These are phyloP conservation scores for Meghimatium bilineatum DNA, from an alignment of 2,888 invertebrate genomes.

Conservation along the genomic window DNA sequence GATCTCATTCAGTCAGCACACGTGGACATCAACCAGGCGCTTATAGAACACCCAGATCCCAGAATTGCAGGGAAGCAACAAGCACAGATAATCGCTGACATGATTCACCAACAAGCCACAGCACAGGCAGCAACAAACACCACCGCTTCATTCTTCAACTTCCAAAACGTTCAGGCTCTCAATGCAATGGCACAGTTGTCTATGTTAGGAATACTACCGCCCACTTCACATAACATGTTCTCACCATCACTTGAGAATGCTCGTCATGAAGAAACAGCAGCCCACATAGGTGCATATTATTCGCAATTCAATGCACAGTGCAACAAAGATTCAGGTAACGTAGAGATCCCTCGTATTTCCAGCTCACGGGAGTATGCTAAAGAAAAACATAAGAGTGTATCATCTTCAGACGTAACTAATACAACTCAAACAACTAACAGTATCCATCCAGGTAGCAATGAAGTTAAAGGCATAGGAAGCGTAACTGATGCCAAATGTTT, in stretches of 20 bases:
- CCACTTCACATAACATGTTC: background rate
- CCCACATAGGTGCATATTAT: slow-evolving; percentile 16
- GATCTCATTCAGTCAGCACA: slow-evolving; percentile 92
- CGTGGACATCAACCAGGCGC: slow-evolving; percentile 88
- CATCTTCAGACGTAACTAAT: background rate
- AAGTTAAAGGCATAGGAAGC: background rate
- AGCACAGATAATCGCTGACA: slow-evolving; percentile 80
- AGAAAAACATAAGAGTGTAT: background rate
- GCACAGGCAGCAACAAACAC: slow-evolving; percentile 36
- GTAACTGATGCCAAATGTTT: background rate
- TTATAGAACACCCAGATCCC: slow-evolving; percentile 85
- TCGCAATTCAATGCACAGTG: background rate
- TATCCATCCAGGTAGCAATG: slow-evolving; percentile 11
- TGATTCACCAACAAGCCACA: slow-evolving; percentile 53
- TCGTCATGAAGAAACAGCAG: background rate
- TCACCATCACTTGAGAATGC: slow-evolving; percentile 12
- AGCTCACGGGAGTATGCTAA: background rate
- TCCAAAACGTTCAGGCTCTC: slow-evolving; percentile 31
- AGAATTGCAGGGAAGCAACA: slow-evolving; percentile 70
- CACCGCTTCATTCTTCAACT: slow-evolving; percentile 31
- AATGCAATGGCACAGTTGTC: slow-evolving; percentile 48
- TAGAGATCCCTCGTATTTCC: background rate
- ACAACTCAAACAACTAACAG: slow-evolving; percentile 19
- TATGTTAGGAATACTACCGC: slow-evolving; percentile 22
- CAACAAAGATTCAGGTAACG: background rate